Evolutionary conservation across 1,140 invertebrate species (phyloP).

Genomic region (Drosophila parabipectinata): DNA sequence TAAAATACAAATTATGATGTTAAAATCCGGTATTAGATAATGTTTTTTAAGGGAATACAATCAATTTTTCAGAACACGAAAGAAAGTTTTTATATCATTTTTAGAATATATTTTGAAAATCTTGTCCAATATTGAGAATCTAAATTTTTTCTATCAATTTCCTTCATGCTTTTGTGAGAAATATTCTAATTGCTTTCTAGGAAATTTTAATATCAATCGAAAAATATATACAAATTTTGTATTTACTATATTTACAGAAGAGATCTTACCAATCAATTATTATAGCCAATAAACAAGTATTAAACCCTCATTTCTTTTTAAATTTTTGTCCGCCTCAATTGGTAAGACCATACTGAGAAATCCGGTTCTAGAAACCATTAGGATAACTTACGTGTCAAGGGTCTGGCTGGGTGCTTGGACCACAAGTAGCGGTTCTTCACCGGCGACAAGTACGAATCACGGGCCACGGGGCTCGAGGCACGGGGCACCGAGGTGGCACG

Average conservation of each 20-base stretch:
- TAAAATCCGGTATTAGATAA: slow-evolving; percentile 47
- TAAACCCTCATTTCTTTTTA: neutral
- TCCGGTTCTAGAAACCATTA: neutral
- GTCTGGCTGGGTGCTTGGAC: slow-evolving; percentile 94
- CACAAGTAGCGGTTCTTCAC: slow-evolving; percentile 94
- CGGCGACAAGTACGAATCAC: slow-evolving; percentile 94
- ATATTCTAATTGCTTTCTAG: slow-evolving; percentile 4
- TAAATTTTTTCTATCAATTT: neutral
- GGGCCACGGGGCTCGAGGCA: slow-evolving; percentile 87
- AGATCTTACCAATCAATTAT: slow-evolving; percentile 32
- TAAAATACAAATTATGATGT: slow-evolving; percentile 56
- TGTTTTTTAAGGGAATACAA: slow-evolving; percentile 23
- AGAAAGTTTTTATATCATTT: slow-evolving; percentile 6
- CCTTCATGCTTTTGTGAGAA: slow-evolving; percentile 33
- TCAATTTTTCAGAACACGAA: slow-evolving; percentile 24
- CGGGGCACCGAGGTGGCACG: slow-evolving; percentile 86
- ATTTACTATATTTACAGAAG: slow-evolving; percentile 31
- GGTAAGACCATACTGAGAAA: slow-evolving; percentile 21
- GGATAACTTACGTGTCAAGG: slow-evolving; percentile 86
- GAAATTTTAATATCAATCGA: slow-evolving; percentile 6
- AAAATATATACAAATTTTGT: slow-evolving; percentile 38
- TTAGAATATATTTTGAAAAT: neutral
- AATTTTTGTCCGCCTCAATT: slow-evolving; percentile 2
- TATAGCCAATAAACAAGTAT: neutral
- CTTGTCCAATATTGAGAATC: neutral